phyloP scores from a whole-genome alignment of 37 sponge, comb jelly and placozoan genomes.

The Amphimedon queenslandica region DNA sequence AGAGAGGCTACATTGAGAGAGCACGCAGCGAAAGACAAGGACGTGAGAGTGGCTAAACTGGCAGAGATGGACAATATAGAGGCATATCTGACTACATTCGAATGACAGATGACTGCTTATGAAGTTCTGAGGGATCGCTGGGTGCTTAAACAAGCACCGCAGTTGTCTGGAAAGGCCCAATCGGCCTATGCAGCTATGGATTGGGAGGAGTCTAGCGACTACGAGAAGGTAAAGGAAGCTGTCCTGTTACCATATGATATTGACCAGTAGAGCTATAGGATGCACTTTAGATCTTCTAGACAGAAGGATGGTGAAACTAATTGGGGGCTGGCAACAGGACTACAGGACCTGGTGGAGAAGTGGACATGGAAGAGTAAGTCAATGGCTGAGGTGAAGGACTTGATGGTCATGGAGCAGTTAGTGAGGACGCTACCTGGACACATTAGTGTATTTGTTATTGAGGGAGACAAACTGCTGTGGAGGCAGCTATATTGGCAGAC shows the following conservation, averaged over 20 bases:
- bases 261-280: slow-evolving; percentile 20
- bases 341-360: slow-evolving; percentile 11
- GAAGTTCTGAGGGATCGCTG: slow-evolving; percentile 16
- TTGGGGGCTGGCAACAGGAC: slow-evolving; percentile 13
- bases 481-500: too few relatives aligned
- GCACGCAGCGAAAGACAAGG: too few relatives aligned
- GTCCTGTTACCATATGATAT: slow-evolving; percentile 30
- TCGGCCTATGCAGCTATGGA: slow-evolving; percentile 41
- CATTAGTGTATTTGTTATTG: too few relatives aligned
- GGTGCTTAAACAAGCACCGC: slow-evolving; percentile 17
- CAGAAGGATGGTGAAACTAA: slow-evolving; percentile 16
- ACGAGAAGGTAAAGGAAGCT: slow-evolving; percentile 29
- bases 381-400: too few relatives aligned
- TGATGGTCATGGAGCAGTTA: too few relatives aligned
- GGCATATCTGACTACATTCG: slow-evolving; percentile 36
- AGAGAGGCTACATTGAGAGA: too few relatives aligned
- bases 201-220: slow-evolving; percentile 21
- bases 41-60: neutral
- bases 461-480: too few relatives aligned
- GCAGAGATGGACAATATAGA: slow-evolving; percentile 23
- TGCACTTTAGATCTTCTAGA: slow-evolving; percentile 6
- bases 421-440: too few relatives aligned
- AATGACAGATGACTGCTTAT: slow-evolving; percentile 6
- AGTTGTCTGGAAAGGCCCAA: slow-evolving; percentile 33
- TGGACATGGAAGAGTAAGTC: slow-evolving; percentile 8